Evolutionary conservation across 1,140 invertebrate genomes (phyloP).

Genomic region (Anastatus disparis): DNA sequence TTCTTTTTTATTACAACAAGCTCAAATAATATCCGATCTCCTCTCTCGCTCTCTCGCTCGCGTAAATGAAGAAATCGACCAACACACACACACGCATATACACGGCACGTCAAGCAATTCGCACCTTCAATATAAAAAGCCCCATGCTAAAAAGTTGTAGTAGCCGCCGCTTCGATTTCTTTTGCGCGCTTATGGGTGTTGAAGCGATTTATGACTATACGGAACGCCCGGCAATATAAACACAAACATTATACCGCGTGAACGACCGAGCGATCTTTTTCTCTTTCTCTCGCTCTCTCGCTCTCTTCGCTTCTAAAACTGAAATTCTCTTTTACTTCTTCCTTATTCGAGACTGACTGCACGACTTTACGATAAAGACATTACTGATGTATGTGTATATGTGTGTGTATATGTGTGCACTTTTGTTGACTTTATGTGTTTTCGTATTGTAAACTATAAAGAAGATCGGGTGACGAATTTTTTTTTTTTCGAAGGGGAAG

Average conservation of each 20-base stretch:
- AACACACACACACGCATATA: no score
- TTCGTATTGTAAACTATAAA: neutral
- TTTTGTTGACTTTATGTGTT: neutral
- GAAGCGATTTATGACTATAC: conserved; percentile 29
- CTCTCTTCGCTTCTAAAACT: conserved; percentile 23
- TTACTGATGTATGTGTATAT: no score
- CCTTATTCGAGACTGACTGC: neutral
- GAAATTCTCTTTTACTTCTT: neutral
- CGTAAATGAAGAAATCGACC: conserved; percentile 23
- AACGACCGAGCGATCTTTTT: no score
- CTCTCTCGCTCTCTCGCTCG: neutral
- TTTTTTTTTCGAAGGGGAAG: neutral
- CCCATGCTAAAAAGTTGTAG: neutral
- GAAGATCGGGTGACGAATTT: no score
- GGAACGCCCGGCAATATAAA: conserved; percentile 33
- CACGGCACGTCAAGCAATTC: no score
- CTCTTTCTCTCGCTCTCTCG: no score
- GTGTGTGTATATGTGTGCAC: neutral
- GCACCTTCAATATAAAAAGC: neutral
- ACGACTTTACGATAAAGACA: neutral
- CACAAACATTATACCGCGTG: conserved; percentile 20
- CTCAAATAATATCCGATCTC: no score
- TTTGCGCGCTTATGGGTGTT: neutral
- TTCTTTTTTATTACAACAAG: no score
- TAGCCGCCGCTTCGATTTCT: neutral